Evolutionary conservation across 2,113 vertebrate species (phyloP), one percentile per base, ranked within the genome.

Genomic region (Struthidea cinerea): DNA sequence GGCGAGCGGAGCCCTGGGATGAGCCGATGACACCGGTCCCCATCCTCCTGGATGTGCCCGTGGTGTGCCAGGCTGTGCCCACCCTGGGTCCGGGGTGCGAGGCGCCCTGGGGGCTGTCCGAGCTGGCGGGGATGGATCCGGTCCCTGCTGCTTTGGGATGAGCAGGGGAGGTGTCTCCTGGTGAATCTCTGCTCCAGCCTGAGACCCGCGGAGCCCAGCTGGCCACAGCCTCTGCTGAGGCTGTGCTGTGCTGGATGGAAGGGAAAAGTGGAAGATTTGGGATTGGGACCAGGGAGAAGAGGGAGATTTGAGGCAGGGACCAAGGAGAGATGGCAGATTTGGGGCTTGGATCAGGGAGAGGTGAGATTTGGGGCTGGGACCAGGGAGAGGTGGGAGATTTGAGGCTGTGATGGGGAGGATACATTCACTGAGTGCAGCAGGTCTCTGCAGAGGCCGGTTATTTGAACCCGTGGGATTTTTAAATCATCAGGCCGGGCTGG

Each of bases 51-150:
- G 12, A 0, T 20, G 89, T n/a, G 6, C 79, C 64, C 7, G 0
- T 1, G 39, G 4, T 7, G 68, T 8, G 68, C 68, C 55, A 12
- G 76, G 63, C 63, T 52, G 87, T 60, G 44, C 70, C 84, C 44
- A 46, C 18, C 44, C 50, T 1, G 10, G 4, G 26, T 4, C 18
- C 27, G 0, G 14, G 7, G 14, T 7, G 20, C 13, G 0, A 11
- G 27, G 28, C 5, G 37, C 63, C 39, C 47, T 0, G 41, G 65
- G 14, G 24, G 17, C 42, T 42, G 27, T 69, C 63, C 0, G 6
- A 35, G 65, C 27, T 26, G 41, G 23, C 1, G 1, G 57, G 57
- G 57, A 13, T 2, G 37, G 61, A 16, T 8, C 71, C 5, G 1
- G 23, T 33, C 70, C 30, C 24, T 0, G 10, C 39, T 44, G 33